A percentile compares a stretch with the other conserved stretches of the same genome.
These are phyloP conservation scores for Mormyrus hasselquistii DNA, from an alignment of 2,797 vertebrate genomes.

Conservation along the genomic window DNA sequence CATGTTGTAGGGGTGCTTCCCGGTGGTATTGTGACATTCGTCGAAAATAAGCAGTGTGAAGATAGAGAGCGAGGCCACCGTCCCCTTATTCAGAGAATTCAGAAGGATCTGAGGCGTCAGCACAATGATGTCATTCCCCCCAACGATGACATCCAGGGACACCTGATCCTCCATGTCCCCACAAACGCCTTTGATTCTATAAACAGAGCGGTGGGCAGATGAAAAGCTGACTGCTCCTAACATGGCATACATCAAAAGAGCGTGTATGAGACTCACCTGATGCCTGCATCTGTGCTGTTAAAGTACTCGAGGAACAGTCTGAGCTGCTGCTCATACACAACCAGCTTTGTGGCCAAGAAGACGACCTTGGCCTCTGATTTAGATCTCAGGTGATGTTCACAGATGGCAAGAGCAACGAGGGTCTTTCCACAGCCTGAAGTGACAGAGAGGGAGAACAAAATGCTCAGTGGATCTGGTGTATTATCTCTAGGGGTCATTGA, in stretches of 20 bases:
- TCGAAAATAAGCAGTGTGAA: constrained; percentile 70
- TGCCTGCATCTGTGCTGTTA: constrained; percentile 47
- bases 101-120: constrained; percentile 71
- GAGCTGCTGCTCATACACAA: constrained; percentile 68
- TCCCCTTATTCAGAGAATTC: constrained; percentile 52
- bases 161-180: constrained; percentile 48
- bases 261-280: constrained; percentile 41
- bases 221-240: neutral
- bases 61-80: constrained; percentile 50
- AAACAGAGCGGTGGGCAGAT: neutral
- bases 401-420: constrained; percentile 57
- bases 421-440: constrained; percentile 68
- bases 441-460: neutral
- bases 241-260: neutral
- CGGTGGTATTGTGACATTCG: constrained; percentile 67
- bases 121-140: constrained; percentile 59
- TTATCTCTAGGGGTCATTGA: neutral
- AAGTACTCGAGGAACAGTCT: constrained; percentile 58
- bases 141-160: constrained; percentile 42
- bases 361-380: constrained; percentile 51
- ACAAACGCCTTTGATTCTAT: constrained; percentile 57
- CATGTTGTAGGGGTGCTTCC: constrained; percentile 61
- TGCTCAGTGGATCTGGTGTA: neutral
- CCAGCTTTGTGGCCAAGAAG: constrained; percentile 61
- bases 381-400: constrained; percentile 61